Evolutionary conservation across 2,113 vertebrate genomes (phyloP).

Genomic region (Crotophaga sulcirostris): DNA sequence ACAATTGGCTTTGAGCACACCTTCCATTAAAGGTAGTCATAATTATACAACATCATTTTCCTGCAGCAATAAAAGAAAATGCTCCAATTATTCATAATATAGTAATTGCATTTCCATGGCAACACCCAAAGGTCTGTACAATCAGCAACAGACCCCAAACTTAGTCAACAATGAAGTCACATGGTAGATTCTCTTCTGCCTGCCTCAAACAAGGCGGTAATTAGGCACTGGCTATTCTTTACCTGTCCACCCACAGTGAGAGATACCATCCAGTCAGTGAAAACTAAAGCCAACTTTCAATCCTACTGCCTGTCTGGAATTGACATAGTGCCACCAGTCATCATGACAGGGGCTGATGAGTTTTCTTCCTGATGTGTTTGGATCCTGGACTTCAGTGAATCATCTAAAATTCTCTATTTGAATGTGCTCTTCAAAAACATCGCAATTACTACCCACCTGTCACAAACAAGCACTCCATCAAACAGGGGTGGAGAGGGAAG

Average conservation of each 20-base stretch:
- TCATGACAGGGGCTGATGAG: neutral
- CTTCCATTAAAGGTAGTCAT: neutral
- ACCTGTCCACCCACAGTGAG: neutral
- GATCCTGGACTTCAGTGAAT: neutral
- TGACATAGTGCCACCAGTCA: neutral
- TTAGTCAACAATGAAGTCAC: neutral
- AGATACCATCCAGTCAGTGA: neutral
- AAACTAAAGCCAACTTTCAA: neutral
- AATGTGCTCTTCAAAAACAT: neutral
- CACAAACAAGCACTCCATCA: neutral
- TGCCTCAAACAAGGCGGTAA: neutral
- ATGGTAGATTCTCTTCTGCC: neutral
- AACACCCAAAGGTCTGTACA: neutral
- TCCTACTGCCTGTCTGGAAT: neutral
- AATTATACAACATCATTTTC: neutral
- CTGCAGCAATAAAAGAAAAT: neutral
- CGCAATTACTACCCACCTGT: neutral
- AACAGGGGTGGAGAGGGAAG: neutral
- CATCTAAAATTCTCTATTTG: neutral
- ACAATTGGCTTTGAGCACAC: neutral
- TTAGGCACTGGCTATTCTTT: constrained; percentile 7
- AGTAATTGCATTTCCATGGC: constrained; percentile 44
- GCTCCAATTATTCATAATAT: neutral
- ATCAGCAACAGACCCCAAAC: neutral
- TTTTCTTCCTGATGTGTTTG: neutral